Base-by-base conservation (phyloP, 2,888 invertebrate species). In the Euproctis similis region DNA sequence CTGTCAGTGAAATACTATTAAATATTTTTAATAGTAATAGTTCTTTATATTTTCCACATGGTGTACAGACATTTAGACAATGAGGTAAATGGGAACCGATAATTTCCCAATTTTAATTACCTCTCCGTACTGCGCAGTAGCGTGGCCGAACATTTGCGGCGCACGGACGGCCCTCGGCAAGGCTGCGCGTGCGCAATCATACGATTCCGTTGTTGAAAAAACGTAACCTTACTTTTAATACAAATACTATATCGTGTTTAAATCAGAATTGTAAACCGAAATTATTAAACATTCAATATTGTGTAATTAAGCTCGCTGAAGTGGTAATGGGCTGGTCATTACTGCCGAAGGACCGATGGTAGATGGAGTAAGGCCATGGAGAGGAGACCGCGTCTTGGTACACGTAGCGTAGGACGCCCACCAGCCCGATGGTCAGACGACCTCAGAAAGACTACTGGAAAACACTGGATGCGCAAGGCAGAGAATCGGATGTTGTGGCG, bases 111-210 rank as follows among this genome's bases (percentile, higher is more conserved):
- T 39, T 52, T 43, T 46, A 42, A 51, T 58, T 52, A 56, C 14
- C 14, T 54, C 49, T 48, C 36, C 30, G 30, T 56, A 68, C 53
- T 70, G 56, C 71, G 71, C 62, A 71, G 66, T 59, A 53, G 55
- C 48, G 60, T 57, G 54, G 55, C 52, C 42, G 48, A 51, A 42
- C 46, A 53, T 42, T 37, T 44, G 47, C 37, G 34, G 43, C 40
- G 45, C 28, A 26, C 43, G 38, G 45, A 26, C 43, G 38, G 45
- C 49, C 50, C 52, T 55, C 42, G 23, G 42, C 56, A 58, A 59
- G 58, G 59, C 53, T 59, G 55, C 42, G 46, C 53, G 47, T 49
- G 51, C 37, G 47, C 45, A 53, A 57, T 59, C 53, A 49, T 46
- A 41, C 29, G 42, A 47, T 24, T 46, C 23, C 12, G 38, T 35